These are phyloP conservation scores for Limnephilus rhombicus DNA, from an alignment of 2,888 invertebrate species.

Conservation along the genomic window DNA sequence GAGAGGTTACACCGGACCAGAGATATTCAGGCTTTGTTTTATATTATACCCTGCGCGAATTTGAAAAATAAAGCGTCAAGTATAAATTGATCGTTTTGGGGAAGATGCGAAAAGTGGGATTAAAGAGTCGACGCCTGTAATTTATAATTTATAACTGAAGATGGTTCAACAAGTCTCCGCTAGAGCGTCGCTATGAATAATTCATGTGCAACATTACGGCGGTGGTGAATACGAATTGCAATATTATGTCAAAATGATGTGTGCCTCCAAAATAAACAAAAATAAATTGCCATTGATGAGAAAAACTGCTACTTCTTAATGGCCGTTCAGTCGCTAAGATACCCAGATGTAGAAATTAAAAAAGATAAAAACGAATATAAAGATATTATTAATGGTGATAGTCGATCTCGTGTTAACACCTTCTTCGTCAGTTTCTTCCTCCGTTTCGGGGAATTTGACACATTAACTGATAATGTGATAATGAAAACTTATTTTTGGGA, in stretches of 20 bases:
- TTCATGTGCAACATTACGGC: slow-evolving; percentile 39
- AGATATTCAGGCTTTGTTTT: not conserved
- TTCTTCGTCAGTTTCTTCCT: not conserved
- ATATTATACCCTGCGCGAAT: not conserved
- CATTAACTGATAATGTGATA: not conserved
- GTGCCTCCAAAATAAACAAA: slow-evolving; percentile 34
- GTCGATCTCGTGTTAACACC: slow-evolving; percentile 19
- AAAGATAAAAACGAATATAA: not conserved
- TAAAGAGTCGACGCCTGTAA: slow-evolving; percentile 23
- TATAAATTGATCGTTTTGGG: not conserved
- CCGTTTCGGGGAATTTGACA: not conserved
- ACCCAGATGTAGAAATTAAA: not conserved
- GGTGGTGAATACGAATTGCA: slow-evolving; percentile 25
- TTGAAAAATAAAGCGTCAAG: not conserved
- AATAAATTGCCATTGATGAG: slow-evolving; percentile 38
- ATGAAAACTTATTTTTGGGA: not conserved
- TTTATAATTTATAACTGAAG: slow-evolving; percentile 21
- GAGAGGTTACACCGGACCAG: not conserved
- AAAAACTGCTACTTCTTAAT: slow-evolving; percentile 25
- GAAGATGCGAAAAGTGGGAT: slow-evolving; percentile 13
- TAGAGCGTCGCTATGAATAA: slow-evolving; percentile 19
- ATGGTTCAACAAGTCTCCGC: slow-evolving; percentile 20
- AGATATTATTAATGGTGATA: not conserved
- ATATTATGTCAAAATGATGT: slow-evolving; percentile 41
- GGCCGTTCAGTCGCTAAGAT: not conserved